Conservation (phyloP, 1,140 invertebrate species). For the Apis cerana region DNA sequence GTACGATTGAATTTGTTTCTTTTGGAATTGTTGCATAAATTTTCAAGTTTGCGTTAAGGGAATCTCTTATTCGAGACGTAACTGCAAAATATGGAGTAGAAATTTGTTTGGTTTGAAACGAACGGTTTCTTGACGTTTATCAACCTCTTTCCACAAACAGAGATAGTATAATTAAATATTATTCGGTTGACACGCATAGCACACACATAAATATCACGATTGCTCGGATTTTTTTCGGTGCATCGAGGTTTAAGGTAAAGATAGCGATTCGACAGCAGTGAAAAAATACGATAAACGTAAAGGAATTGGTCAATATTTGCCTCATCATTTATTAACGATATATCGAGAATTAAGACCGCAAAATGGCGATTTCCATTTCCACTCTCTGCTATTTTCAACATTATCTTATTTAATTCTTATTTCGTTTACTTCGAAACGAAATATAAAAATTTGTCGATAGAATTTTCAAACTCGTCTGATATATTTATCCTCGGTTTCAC, state of each 20-base stretch:
- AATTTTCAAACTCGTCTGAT: no score
- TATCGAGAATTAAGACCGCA: neutral
- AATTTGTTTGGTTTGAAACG: neutral
- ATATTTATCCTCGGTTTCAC: no score
- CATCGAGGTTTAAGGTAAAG: neutral
- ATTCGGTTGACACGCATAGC: neutral
- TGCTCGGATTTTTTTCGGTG: neutral
- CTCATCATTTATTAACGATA: neutral
- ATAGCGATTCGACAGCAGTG: neutral
- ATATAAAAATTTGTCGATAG: no score
- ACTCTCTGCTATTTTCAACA: no score
- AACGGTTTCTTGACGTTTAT: slow-evolving; percentile 2
- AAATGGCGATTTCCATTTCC: no score
- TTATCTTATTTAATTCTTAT: no score
- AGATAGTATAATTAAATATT: slow-evolving; percentile 34
- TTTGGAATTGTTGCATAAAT: no score
- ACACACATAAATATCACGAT: neutral
- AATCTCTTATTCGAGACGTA: neutral
- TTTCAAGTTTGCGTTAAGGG: no score
- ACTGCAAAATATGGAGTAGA: neutral
- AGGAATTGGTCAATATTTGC: neutral
- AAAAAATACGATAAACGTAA: neutral
- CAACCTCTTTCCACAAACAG: slow-evolving; percentile 24
- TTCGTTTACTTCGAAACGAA: no score
- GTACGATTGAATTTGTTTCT: no score